Evolutionary conservation across 2,797 vertebrate species (phyloP).

Genomic region (Lepilemur septentrionalis): DNA sequence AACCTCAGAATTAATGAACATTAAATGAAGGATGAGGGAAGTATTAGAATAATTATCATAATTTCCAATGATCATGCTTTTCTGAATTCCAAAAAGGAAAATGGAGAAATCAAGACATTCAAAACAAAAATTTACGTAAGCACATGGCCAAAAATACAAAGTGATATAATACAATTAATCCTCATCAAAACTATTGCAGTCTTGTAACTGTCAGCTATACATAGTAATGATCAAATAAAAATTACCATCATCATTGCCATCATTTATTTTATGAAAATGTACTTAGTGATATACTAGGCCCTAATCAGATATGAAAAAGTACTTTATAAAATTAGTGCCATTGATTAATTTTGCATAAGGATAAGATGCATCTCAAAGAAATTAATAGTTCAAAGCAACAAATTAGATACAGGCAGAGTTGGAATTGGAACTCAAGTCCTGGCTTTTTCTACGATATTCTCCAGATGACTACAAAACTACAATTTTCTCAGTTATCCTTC

Average conservation of each 20-base stretch:
- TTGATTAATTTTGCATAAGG: neutral
- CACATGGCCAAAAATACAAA: neutral
- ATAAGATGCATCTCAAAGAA: neutral
- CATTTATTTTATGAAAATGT: neutral
- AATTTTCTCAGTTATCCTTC: neutral
- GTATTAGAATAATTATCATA: neutral
- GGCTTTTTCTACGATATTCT: rapidly evolving
- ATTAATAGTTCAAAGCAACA: neutral
- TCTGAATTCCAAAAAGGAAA: neutral
- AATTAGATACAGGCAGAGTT: neutral
- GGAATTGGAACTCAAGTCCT: neutral
- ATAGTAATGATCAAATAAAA: neutral
- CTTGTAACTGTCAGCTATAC: neutral
- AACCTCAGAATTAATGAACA: neutral
- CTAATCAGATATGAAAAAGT: neutral
- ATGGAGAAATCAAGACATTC: neutral
- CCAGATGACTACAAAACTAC: neutral
- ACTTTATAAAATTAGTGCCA: neutral
- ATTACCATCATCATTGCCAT: neutral
- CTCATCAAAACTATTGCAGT: neutral
- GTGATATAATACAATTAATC: neutral
- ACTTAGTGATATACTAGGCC: neutral
- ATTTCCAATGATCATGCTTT: neutral
- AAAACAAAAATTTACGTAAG: neutral
- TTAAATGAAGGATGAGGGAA: neutral